Percentiles rank a stretch among this genome's conserved stretches.
Conservation (phyloP, 2,113 vertebrate species). For the Paracanthobrama guichenoti region DNA sequence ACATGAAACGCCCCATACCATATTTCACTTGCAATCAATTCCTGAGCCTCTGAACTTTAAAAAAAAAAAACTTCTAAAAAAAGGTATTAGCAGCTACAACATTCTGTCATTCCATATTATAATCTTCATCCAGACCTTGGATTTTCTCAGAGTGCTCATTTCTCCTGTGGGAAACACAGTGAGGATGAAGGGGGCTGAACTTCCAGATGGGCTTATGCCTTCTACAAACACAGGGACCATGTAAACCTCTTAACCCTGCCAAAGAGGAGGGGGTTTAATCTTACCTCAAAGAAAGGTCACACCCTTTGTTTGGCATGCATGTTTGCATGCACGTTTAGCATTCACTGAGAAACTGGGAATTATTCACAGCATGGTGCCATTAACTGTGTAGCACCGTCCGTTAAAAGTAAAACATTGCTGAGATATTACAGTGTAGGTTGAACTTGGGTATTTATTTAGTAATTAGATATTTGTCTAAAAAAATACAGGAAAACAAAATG, state of each 20-base stretch:
- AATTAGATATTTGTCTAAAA: neutral
- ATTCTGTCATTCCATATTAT: constrained; percentile 15
- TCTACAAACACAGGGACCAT: constrained; percentile 15
- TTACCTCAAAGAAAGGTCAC: constrained; percentile 36
- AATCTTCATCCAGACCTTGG: constrained; percentile 8
- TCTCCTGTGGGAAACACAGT: constrained; percentile 10
- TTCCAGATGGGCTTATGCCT: constrained; percentile 42
- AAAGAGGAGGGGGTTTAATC: constrained; percentile 50
- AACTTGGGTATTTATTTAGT: neutral
- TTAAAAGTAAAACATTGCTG: neutral
- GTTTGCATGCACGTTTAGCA: constrained; percentile 3
- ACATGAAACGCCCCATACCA: constrained; percentile 6
- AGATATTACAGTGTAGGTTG: neutral
- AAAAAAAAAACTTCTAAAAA: no score
- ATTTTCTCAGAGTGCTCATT: constrained; percentile 14
- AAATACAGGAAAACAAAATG: neutral
- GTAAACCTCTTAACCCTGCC: constrained; percentile 47
- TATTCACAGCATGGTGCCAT: constrained; percentile 5
- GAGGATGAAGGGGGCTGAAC: constrained; percentile 35
- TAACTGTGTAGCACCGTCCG: neutral
- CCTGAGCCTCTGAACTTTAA: constrained; percentile 1
- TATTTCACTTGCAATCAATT: constrained; percentile 22
- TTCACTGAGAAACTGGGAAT: neutral
- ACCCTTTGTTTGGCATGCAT: neutral
- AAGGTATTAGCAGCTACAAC: neutral